Percentiles rank a stretch among this genome's conserved stretches.
These are phyloP conservation scores for Anoplius nigerrimus DNA, from an alignment of 2,888 invertebrate species.

Conservation along the genomic window DNA sequence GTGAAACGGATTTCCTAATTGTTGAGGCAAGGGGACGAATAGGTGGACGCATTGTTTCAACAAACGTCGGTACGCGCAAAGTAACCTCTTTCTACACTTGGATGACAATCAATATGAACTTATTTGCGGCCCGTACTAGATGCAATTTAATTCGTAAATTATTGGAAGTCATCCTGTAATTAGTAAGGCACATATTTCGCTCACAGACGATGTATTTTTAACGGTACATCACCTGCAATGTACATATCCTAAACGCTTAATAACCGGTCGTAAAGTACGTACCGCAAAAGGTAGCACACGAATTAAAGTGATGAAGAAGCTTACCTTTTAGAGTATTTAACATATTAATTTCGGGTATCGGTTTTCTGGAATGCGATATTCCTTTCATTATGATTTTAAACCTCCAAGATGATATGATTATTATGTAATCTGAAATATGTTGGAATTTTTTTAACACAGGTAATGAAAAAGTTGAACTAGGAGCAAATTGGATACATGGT, in stretches of 20 bases:
- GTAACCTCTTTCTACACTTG: conserved; percentile 46
- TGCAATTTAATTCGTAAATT: not conserved
- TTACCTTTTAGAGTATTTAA: too few relatives aligned
- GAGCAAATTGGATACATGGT: conserved; percentile 96
- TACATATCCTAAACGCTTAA: not conserved
- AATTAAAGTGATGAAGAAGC: too few relatives aligned
- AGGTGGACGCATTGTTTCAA: conserved; percentile 88
- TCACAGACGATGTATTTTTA: too few relatives aligned
- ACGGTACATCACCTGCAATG: not conserved
- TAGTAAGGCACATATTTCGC: not conserved
- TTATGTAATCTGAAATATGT: not conserved
- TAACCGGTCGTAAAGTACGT: too few relatives aligned
- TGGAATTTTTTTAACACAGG: conserved; percentile 59
- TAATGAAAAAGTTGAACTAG: conserved; percentile 82
- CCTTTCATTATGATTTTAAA: too few relatives aligned
- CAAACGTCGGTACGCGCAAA: conserved; percentile 79
- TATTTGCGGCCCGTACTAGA: not conserved
- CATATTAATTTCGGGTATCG: too few relatives aligned
- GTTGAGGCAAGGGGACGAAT: conserved; percentile 88
- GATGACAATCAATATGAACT: conserved; percentile 22
- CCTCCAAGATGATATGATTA: too few relatives aligned
- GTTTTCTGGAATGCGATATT: too few relatives aligned
- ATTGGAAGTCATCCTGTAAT: not conserved
- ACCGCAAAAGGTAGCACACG: too few relatives aligned
- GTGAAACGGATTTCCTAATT: conserved; percentile 86